phyloP scores from a whole-genome alignment of 2,797 vertebrate species.

The Helostoma temminkii region DNA sequence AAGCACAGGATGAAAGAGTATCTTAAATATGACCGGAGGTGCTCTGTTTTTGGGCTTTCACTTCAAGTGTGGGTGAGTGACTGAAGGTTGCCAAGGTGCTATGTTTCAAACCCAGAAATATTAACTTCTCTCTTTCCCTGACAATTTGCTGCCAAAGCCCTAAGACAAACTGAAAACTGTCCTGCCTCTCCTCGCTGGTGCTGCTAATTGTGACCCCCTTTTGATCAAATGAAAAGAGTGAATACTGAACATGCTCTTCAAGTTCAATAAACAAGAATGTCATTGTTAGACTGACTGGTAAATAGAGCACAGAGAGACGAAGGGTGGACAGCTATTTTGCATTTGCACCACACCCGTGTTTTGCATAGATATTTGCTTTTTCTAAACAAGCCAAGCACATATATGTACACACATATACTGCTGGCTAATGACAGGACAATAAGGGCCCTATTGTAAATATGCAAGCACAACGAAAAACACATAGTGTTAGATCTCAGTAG shows the following conservation, averaged over 20 bases:
- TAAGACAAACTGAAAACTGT: constrained; percentile 29
- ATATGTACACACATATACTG: not conserved
- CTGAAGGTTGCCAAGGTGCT: constrained; percentile 11
- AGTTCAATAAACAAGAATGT: constrained; percentile 64
- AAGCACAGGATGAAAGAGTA: constrained; percentile 3
- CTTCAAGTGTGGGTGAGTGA: constrained; percentile 4
- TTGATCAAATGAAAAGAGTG: constrained; percentile 12
- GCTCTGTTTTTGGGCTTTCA: constrained; percentile 5
- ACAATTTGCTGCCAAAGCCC: constrained; percentile 13
- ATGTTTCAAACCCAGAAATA: constrained; percentile 17
- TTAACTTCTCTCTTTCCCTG: not conserved
- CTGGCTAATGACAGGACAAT: constrained; percentile 14
- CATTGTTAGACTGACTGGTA: constrained; percentile 27
- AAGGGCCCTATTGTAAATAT: not conserved
- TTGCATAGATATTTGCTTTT: constrained; percentile 59
- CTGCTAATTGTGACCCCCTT: constrained; percentile 66
- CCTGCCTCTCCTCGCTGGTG: constrained; percentile 33
- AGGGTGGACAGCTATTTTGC: constrained; percentile 35
- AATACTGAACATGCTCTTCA: constrained; percentile 44
- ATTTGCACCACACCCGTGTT: constrained; percentile 39
- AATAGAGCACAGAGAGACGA: not conserved
- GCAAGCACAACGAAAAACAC: not conserved
- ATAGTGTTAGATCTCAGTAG: not conserved
- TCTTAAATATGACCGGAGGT: not conserved
- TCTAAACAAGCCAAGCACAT: not conserved